phyloP scores from a whole-genome alignment of 2,113 vertebrate species.

The Lepisosteus osseus region DNA sequence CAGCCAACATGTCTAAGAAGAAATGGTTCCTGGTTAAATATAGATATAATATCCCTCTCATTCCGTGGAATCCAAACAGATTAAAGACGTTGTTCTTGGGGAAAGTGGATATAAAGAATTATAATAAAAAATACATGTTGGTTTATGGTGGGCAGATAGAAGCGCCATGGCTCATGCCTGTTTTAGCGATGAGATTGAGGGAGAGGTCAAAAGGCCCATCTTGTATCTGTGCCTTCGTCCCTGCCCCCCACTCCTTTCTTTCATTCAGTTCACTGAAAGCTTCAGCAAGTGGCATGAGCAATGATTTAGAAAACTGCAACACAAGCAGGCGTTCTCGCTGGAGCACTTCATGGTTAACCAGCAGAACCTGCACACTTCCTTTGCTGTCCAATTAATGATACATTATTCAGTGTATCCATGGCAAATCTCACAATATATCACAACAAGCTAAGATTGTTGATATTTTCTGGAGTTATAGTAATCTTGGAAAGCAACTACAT shows the following conservation, averaged over 20 bases:
- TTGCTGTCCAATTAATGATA: slow-evolving; percentile 53
- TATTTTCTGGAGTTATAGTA: too few species aligned
- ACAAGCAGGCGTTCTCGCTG: slow-evolving; percentile 71
- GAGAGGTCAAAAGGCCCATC: slow-evolving; percentile 63
- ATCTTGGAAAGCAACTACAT: too few species aligned
- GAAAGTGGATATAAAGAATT: slow-evolving; percentile 74
- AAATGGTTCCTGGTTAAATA: slow-evolving; percentile 84
- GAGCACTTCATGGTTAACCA: slow-evolving; percentile 81
- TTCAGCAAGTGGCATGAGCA: slow-evolving; percentile 76
- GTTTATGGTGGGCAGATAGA: slow-evolving; percentile 63
- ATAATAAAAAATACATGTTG: slow-evolving; percentile 67
- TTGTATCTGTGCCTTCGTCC: slow-evolving; percentile 46
- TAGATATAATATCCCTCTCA: slow-evolving; percentile 85
- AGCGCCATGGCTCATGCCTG: slow-evolving; percentile 67
- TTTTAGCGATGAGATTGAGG: slow-evolving; percentile 69
- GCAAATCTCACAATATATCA: neutral
- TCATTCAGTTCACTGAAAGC: slow-evolving; percentile 66
- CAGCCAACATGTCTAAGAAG: slow-evolving; percentile 76
- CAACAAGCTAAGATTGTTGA: too few species aligned
- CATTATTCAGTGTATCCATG: slow-evolving; percentile 46
- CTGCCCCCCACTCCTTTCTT: slow-evolving; percentile 53
- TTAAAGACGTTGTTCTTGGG: slow-evolving; percentile 77
- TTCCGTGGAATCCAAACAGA: slow-evolving; percentile 84
- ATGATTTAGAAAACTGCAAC: slow-evolving; percentile 74
- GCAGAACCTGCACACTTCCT: slow-evolving; percentile 58